A percentile compares a stretch with the other conserved stretches of the same genome.
phyloP scores from a whole-genome alignment of 2,113 vertebrate species.

The Urocolius indicus region DNA sequence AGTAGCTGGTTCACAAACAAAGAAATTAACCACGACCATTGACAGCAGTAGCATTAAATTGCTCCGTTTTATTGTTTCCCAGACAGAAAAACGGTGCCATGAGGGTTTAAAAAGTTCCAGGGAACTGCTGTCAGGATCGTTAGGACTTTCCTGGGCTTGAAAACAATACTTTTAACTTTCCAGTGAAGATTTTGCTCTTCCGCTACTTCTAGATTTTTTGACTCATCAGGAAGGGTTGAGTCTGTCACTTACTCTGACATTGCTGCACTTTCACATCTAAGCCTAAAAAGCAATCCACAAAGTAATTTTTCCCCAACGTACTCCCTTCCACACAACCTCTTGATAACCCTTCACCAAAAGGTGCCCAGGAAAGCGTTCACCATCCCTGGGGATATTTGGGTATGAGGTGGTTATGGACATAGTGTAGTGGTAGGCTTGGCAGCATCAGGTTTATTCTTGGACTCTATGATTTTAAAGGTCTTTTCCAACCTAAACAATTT shows the following conservation, averaged over 20 bases:
- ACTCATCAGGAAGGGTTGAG: not conserved
- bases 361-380: not conserved
- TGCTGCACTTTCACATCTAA: not conserved
- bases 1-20: not conserved
- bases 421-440: not conserved
- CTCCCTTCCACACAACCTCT: not conserved
- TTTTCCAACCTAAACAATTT: not conserved
- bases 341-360: not conserved
- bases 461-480: not conserved
- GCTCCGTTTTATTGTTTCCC: not conserved
- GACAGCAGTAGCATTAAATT: not conserved
- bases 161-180: constrained; percentile 10
- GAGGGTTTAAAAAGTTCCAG: not conserved
- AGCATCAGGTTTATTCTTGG: not conserved
- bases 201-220: not conserved
- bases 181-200: not conserved
- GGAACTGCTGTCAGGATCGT: not conserved
- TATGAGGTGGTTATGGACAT: not conserved
- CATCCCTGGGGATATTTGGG: not conserved
- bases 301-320: not conserved
- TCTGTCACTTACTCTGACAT: not conserved
- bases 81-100: not conserved
- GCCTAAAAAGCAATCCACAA: not conserved
- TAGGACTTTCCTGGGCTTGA: not conserved
- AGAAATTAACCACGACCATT: not conserved